These are phyloP conservation scores for Zaprionus africanus DNA, from an alignment of 1,140 invertebrate genomes.

Conservation along the genomic window DNA sequence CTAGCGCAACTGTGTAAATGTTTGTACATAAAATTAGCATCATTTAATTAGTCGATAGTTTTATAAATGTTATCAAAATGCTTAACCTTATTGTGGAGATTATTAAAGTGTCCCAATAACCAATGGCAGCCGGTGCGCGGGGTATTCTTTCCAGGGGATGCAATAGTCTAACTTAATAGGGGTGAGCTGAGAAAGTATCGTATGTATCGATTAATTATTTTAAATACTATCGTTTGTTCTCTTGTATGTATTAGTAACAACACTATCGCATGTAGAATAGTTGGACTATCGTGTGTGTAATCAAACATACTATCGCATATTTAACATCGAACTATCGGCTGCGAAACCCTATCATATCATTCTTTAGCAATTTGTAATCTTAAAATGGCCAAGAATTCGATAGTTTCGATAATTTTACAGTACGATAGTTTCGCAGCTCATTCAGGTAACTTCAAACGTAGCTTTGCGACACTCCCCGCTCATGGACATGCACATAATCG, in stretches of 20 bases:
- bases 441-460: constrained; percentile 24
- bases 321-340: too few species aligned
- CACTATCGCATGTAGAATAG: not conserved
- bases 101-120: constrained; percentile 37
- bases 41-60: constrained; percentile 63
- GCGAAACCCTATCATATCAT: too few species aligned
- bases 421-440: not conserved
- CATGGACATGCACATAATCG: constrained; percentile 62
- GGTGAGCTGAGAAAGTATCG: not conserved
- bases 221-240: not conserved
- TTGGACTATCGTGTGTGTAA: not conserved
- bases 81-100: constrained; percentile 34
- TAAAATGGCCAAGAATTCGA: not conserved
- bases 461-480: constrained; percentile 56
- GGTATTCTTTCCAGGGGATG: constrained; percentile 20
- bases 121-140: constrained; percentile 53
- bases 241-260: not conserved
- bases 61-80: constrained; percentile 67
- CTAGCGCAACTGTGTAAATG: constrained; percentile 34
- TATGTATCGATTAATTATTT: not conserved
- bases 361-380: not conserved
- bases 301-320: not conserved
- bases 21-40: constrained; percentile 51
- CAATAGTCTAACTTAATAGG: not conserved
- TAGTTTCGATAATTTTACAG: too few species aligned